phyloP scores from a whole-genome alignment of 1,140 invertebrate species.

The Drosophila pseudoananassae region DNA sequence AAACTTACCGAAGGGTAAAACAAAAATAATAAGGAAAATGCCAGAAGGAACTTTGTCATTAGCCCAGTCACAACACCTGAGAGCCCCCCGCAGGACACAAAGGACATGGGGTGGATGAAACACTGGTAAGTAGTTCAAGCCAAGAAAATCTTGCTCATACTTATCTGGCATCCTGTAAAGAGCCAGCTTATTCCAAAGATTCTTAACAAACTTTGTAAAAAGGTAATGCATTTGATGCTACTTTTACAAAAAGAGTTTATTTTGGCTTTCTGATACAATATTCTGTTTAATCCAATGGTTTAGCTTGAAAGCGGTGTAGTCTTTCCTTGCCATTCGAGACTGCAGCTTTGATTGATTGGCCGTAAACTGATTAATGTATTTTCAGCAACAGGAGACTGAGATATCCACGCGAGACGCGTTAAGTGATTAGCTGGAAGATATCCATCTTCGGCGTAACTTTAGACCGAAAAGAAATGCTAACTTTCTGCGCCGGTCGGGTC shows the following conservation, averaged over 20 bases:
- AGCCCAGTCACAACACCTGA: slow-evolving; percentile 38
- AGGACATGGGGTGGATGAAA: slow-evolving; percentile 10
- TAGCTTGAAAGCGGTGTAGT: slow-evolving; percentile 4
- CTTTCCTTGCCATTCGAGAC: slow-evolving; percentile 3
- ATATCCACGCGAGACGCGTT: slow-evolving; percentile 8
- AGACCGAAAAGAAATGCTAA: slow-evolving; percentile 14
- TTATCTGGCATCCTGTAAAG: slow-evolving; percentile 6
- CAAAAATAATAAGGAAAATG: slow-evolving; percentile 1
- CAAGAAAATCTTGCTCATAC: not conserved
- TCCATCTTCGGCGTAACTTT: slow-evolving; percentile 27
- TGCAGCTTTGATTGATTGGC: slow-evolving; percentile 59
- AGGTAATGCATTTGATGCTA: not conserved
- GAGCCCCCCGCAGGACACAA: slow-evolving; percentile 3
- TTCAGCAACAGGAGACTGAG: slow-evolving; percentile 5
- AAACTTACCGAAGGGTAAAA: slow-evolving; percentile 20
- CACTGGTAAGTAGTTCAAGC: slow-evolving; percentile 24
- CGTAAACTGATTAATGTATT: slow-evolving; percentile 58
- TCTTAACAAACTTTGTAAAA: not conserved
- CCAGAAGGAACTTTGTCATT: slow-evolving; percentile 48
- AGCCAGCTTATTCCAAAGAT: not conserved
- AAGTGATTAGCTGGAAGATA: slow-evolving; percentile 52
- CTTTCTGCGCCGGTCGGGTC: slow-evolving; percentile 8
- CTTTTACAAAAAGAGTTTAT: not conserved
- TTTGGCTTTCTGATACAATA: too few species aligned
- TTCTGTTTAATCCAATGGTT: not conserved